These are phyloP conservation scores for Pavo muticus DNA, from an alignment of 2,113 vertebrate genomes.

Conservation along the genomic window DNA sequence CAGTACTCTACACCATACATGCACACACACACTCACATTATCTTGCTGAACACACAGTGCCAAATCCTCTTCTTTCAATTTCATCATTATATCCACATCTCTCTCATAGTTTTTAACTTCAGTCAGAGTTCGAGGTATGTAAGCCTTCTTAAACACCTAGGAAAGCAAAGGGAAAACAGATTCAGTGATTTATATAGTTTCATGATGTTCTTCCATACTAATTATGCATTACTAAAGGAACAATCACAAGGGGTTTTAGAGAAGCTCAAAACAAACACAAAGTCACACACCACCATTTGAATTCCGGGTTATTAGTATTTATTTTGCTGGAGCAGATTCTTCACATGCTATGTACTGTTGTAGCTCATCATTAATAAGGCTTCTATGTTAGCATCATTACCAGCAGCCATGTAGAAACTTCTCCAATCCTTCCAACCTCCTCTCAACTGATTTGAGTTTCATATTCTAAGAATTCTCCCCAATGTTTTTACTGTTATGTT, in stretches of 20 bases:
- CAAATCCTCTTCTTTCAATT: slow-evolving; percentile 83
- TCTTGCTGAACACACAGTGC: slow-evolving; percentile 82
- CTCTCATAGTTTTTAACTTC: slow-evolving; percentile 94
- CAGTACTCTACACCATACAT: neutral
- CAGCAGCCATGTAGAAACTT: neutral
- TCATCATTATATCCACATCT: slow-evolving; percentile 88
- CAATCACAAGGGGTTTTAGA: neutral
- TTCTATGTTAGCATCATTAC: neutral
- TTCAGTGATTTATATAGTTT: neutral
- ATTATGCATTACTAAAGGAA: neutral
- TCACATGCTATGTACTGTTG: neutral
- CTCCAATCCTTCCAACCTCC: neutral
- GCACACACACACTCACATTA: slow-evolving; percentile 77
- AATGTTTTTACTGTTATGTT: neutral
- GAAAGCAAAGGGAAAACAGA: neutral
- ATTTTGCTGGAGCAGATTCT: neutral
- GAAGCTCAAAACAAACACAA: neutral
- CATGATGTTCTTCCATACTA: neutral
- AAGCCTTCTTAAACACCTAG: slow-evolving; percentile 95
- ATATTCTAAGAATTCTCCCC: neutral
- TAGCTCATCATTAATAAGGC: neutral
- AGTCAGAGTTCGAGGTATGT: slow-evolving; percentile 93
- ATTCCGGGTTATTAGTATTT: neutral
- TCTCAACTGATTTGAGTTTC: neutral
- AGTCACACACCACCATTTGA: neutral